These are phyloP conservation scores for Coturnix japonica DNA, from an alignment of 2,113 vertebrate species.

Conservation along the genomic window DNA sequence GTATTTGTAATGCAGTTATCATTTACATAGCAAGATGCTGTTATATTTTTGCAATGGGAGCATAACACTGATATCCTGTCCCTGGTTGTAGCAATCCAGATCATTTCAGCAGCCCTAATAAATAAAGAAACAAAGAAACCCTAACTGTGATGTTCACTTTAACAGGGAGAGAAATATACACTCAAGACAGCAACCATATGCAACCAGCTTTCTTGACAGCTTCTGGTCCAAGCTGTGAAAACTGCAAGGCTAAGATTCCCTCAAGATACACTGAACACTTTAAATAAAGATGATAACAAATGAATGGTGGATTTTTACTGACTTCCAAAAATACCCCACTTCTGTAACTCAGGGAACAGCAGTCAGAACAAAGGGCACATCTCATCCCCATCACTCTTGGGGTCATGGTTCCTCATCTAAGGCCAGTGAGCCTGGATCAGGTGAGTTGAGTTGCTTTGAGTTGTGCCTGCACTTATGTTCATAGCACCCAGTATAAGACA, in stretches of 20 bases:
- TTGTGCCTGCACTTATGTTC: not conserved
- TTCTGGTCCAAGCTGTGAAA: not conserved
- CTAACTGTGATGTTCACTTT: not conserved
- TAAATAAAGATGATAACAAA: not conserved
- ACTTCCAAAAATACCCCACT: not conserved
- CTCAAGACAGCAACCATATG: not conserved
- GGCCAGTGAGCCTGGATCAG: not conserved
- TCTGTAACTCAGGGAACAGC: not conserved
- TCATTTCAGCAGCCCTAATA: not conserved
- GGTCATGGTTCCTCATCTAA: not conserved
- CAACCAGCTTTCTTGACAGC: not conserved
- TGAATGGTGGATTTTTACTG: not conserved
- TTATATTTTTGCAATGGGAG: not conserved
- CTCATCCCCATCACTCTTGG: not conserved
- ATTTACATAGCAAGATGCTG: not conserved
- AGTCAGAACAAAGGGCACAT: not conserved
- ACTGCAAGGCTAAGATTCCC: not conserved
- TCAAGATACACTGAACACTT: not conserved
- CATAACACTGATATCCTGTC: not conserved
- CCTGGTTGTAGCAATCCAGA: not conserved
- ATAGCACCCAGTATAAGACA: not conserved
- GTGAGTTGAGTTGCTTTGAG: not conserved
- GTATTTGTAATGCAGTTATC: not conserved
- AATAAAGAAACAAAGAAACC: not conserved
- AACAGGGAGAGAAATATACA: not conserved